A percentile compares a stretch with the other conserved stretches of the same genome.
Evolutionary conservation across 2,113 vertebrate genomes (phyloP).

Genomic region (Benitochromis conjunctus): DNA sequence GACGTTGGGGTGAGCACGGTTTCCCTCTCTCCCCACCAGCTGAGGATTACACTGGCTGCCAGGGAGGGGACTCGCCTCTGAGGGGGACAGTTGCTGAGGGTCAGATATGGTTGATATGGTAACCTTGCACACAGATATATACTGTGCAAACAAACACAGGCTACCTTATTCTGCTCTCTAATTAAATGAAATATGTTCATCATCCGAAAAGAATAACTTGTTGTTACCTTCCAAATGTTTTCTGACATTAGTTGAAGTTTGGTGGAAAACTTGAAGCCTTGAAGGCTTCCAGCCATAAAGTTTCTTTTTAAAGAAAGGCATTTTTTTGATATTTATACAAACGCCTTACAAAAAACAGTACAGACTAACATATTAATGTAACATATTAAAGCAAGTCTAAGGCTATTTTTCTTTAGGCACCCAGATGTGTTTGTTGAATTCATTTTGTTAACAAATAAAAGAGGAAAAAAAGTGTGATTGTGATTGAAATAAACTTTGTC

Average conservation of each 20-base stretch:
- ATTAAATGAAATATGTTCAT: neutral
- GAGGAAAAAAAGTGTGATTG: too few species aligned
- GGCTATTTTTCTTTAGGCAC: neutral
- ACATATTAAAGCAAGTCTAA: neutral
- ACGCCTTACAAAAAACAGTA: neutral
- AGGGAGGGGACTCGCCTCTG: conserved; percentile 9
- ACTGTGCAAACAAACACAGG: neutral
- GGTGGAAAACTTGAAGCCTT: neutral
- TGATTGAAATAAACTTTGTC: neutral
- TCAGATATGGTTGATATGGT: conserved; percentile 9
- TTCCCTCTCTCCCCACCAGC: conserved; percentile 6
- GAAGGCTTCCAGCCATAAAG: neutral
- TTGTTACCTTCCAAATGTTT: neutral
- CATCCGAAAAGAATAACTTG: neutral
- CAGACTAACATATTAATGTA: neutral
- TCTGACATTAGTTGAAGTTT: neutral
- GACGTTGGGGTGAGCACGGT: neutral
- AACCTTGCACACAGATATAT: neutral
- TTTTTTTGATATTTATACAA: neutral
- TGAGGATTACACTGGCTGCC: conserved; percentile 36
- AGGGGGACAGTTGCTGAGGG: conserved; percentile 28
- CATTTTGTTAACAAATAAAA: too few species aligned
- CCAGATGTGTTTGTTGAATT: neutral
- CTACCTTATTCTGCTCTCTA: neutral
- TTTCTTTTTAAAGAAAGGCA: neutral